Evolutionary conservation across 2,888 invertebrate species (phyloP).

Genomic region (Agonopterix alstromeriana): DNA sequence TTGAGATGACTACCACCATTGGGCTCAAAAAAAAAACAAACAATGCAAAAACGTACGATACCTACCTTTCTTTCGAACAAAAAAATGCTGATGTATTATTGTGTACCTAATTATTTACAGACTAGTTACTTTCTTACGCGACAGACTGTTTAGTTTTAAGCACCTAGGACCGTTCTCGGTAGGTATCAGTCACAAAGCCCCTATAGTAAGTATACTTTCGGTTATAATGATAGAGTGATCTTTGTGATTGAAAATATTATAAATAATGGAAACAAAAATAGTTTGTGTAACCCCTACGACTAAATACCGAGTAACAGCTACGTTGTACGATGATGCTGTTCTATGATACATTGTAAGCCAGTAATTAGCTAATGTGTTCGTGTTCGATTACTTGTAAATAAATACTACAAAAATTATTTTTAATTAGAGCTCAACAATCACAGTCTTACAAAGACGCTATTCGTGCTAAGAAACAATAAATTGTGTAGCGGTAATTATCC

Average conservation of each 20-base stretch:
- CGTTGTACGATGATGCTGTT: too few species aligned
- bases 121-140: not conserved
- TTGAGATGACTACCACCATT: not conserved
- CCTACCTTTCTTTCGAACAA: not conserved
- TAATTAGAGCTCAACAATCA: too few species aligned
- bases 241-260: not conserved
- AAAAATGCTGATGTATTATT: not conserved
- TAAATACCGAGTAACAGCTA: not conserved
- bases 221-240: not conserved
- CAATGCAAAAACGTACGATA: not conserved
- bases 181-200: not conserved
- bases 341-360: too few species aligned
- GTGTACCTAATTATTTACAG: not conserved
- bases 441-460: too few species aligned
- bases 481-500: too few species aligned
- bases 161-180: slow-evolving; percentile 3
- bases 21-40: not conserved
- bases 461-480: too few species aligned
- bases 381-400: too few species aligned
- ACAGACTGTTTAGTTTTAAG: slow-evolving; percentile 10
- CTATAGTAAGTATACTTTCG: slow-evolving; percentile 1
- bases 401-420: too few species aligned
- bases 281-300: not conserved
- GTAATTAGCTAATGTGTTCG: too few species aligned
- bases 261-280: not conserved